phyloP scores from a whole-genome alignment of 37 sponge, comb jelly and placozoan genomes.

The Ephydatia muelleri region DNA sequence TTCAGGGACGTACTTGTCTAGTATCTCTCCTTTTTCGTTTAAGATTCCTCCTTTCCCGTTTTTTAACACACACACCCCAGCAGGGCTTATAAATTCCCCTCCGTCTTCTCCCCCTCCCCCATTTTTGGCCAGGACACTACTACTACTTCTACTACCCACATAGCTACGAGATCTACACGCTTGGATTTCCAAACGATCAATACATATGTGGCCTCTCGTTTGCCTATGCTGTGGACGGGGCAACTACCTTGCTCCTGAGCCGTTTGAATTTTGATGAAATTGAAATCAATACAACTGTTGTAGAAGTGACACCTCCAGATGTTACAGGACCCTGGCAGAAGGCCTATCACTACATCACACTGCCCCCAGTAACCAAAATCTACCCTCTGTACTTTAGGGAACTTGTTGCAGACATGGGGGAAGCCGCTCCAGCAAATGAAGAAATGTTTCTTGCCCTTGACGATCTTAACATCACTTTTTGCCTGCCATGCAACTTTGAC shows the following conservation, averaged over 20 bases:
- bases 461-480: slow-evolving; percentile 45
- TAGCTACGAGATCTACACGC: neutral
- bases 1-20: too few relatives aligned
- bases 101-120: too few relatives aligned
- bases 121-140: slow-evolving; percentile 56
- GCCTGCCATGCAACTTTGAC: slow-evolving; percentile 67
- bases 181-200: slow-evolving; percentile 41
- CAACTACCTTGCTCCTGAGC: neutral
- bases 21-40: too few relatives aligned
- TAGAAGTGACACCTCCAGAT: neutral
- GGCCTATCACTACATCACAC: neutral
- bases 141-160: slow-evolving; percentile 9
- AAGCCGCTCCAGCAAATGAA: neutral
- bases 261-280: neutral
- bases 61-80: too few relatives aligned
- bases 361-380: neutral
- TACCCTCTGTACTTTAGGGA: neutral
- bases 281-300: neutral
- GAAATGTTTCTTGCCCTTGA: slow-evolving; percentile 38
- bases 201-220: slow-evolving; percentile 37
- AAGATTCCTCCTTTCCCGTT: too few relatives aligned
- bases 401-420: slow-evolving; percentile 25
- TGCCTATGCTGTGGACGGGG: neutral
- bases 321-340: neutral
- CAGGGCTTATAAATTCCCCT: too few relatives aligned